phyloP scores from a whole-genome alignment of 2,888 invertebrate species.

The Tipula helvola region DNA sequence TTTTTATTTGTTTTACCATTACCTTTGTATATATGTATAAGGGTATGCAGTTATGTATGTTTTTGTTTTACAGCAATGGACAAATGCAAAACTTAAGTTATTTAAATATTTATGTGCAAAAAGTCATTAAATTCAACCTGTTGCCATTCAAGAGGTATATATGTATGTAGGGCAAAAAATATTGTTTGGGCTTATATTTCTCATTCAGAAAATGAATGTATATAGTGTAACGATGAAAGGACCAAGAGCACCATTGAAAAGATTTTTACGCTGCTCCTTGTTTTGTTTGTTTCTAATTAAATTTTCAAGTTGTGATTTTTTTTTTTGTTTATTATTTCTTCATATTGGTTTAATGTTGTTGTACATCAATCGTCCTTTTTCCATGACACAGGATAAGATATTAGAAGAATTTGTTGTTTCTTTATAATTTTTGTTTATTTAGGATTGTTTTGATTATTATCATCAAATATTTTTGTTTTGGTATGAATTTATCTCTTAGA shows the following conservation, averaged over 20 bases:
- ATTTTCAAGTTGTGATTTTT: not conserved
- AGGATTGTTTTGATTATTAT: not conserved
- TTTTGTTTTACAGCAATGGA: not conserved
- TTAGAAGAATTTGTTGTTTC: not conserved
- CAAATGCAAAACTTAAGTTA: not conserved
- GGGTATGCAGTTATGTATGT: not conserved
- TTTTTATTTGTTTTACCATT: not conserved
- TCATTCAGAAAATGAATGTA: not conserved
- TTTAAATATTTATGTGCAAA: not conserved
- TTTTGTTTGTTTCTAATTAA: constrained; percentile 4
- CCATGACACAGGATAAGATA: not conserved
- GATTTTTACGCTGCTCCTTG: not conserved
- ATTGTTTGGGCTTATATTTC: not conserved
- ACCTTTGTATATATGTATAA: not conserved
- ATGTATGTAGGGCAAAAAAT: not conserved
- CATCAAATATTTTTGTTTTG: not conserved
- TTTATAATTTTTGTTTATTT: not conserved
- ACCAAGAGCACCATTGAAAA: not conserved
- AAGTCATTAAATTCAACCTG: constrained; percentile 4
- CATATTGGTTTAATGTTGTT: not conserved
- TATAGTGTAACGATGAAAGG: not conserved
- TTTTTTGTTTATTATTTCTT: not conserved
- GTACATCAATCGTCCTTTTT: not conserved
- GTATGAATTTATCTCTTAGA: too few species aligned
- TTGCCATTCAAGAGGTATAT: not conserved